Conservation (phyloP, 2,888 invertebrate genomes). For the Helobdella robusta region DNA sequence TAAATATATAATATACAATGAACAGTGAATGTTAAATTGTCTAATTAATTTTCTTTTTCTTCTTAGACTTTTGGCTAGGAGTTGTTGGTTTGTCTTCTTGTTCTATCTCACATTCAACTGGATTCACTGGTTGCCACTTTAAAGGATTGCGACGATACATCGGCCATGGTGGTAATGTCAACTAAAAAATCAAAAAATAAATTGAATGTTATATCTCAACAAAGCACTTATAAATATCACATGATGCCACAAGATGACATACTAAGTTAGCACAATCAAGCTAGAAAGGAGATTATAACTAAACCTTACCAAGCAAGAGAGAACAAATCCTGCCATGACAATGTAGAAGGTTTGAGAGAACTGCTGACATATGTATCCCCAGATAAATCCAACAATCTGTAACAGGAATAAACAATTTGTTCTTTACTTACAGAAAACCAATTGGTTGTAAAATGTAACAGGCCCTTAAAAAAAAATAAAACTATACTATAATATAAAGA, state of each 20-base stretch:
- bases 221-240: too few species aligned
- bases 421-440: not conserved
- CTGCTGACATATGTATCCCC: conserved; percentile 87
- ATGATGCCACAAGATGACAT: conserved; percentile 36
- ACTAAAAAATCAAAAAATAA: too few species aligned
- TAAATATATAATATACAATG: too few species aligned
- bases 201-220: too few species aligned
- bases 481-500: not conserved
- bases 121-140: conserved; percentile 67
- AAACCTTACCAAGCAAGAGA: conserved; percentile 67
- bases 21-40: too few species aligned
- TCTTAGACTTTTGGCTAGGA: conserved; percentile 16
- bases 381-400: conserved; percentile 71
- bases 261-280: conserved; percentile 29
- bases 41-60: conserved; percentile 39
- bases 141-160: conserved; percentile 79
- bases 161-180: conserved; percentile 92
- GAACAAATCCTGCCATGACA: conserved; percentile 75
- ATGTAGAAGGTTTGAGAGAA: conserved; percentile 91
- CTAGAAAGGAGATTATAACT: not conserved
- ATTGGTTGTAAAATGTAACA: too few species aligned
- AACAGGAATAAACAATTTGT: not conserved
- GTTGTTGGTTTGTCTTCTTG: conserved; percentile 38
- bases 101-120: not conserved
- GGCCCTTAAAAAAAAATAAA: too few species aligned